Base-by-base conservation (phyloP, 1,140 invertebrate species). In the Matsumurasca onukii region DNA sequence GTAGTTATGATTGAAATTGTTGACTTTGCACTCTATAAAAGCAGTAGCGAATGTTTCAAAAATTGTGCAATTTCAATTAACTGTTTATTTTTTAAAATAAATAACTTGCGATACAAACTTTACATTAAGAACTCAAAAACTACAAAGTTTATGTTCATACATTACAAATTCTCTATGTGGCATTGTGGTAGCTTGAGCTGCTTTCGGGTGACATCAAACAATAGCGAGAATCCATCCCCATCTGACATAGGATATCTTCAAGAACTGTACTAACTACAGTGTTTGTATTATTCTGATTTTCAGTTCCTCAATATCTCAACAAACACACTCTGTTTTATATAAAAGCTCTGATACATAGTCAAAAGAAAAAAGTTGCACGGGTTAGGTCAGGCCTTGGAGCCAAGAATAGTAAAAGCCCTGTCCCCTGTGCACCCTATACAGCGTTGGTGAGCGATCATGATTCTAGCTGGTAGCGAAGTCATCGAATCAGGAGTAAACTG, bases 341-440 rank as follows among this genome's bases (percentile, higher is more conserved):
- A 61, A 15, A 22, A 45, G 45, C 64, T 66, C 51, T 66, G 20
- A 66, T 27, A n/a, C 24, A 66, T 66, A 20, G 34, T 27, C 13
- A 20, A 1, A 66, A 45, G 39, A 66, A 66, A 64, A 45, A 45
- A 39, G 17, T 31, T 29, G 30, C 29, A 61, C 57, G 20, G 57
- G 57, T 61, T 29, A 61, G 25, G 12, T 61, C 12, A 61, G 57
- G 12, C 57, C 57, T 12, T 61, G 57, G 57, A 61, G 20, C 25
- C 24, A 61, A 24, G 57, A 29, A 27, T 51, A 22, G n/a, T n/a
- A 17, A 51, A 20, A 51, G 49, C 57, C 29, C 24, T 61, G 24
- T 61, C 22, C 51, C 64, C 64, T 45, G 34, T 48, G 34, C 39
- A 27, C 13, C 64, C n/a, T 22, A 39, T 66, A 34, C 64, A 66